Evolutionary conservation across 2,797 vertebrate genomes (phyloP), one percentile per base, ranked within the genome.

Genomic region (Lagocephalus sceleratus): DNA sequence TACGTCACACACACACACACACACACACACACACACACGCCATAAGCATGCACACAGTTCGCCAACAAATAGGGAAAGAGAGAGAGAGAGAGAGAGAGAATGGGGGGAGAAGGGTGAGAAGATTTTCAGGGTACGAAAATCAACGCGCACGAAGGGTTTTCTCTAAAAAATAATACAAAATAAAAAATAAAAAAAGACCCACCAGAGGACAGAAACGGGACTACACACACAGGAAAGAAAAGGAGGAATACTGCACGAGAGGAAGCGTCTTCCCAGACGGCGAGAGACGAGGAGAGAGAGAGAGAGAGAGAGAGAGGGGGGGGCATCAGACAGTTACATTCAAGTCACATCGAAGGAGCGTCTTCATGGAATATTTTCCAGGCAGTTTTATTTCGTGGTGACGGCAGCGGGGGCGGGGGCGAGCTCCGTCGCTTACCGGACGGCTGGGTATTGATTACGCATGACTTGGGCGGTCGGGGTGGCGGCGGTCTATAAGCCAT

Each of bases 21-120:
- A 88, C 59, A 75, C 87, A 84, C 89, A 88, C 59, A 75, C 87
- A 84, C 89, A 88, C n/a, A n/a, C n/a, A n/a, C n/a, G n/a, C 81
- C 72, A 84, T 86, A 83, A 85, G 90, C 95, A 92, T 92, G 93
- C 93, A 92, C 86, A 88, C 84, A 86, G 68, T 80, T 88, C 76
- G 82, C 87, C 86, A 85, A 88, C 83, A 75, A 44, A 84, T 66
- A 83, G 70, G 80, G 68, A 68, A 73, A 73, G 10, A 73, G 64
- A 69, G 75, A 71, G 63, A 78, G 54, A 76, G 54, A 66, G 47
- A 29, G 26, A 29, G 26, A 29, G 35, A 12, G 35, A 38, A 14
- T 3, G 38, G 63, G 66, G 60, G 64, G 61, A 57, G 59, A 56
- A 63, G 47, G 68, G 47, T 32, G 74, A 83, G 73, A 86, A 73